Evolutionary conservation across 2,797 vertebrate genomes (phyloP), one percentile per base, ranked within the genome.

Genomic region (Lepilemur ruficaudatus): DNA sequence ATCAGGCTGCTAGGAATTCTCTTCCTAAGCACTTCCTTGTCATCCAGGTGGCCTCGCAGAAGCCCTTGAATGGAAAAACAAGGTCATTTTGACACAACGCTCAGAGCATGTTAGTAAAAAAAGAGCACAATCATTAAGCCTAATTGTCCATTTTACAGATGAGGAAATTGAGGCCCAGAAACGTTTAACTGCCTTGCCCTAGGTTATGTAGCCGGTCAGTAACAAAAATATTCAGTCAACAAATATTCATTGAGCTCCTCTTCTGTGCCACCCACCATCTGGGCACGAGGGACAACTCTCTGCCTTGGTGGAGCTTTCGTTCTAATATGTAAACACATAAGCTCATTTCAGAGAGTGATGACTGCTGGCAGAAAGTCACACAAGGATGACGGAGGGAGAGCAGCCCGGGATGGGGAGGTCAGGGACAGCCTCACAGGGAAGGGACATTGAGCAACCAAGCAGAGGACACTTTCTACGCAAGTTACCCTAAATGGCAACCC

Each of bases 71-170:
- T 85, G 7, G 75, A 41, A 86, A 89, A 96, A 95, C 75, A 83
- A 85, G 63, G 79, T 79, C 65, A 43, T 38, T 84, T 70, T 65
- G 85, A 59, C 15, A 35, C 72, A 55, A 65, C 22, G 32, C 69
- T 83, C 83, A 88, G 41, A 52, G 80, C 17, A 0, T 28, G n/a
- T 10, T 43, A 20, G 87, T 85, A 41, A 38, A 48, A 70, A 72
- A 59, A 43, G 5, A 52, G 48, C n/a, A 9, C 38, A 50, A 35
- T 82, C 38, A 92, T 91, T 75, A 67, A 72, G 35, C 57, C 17
- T 91, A 94, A 90, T 81, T 50, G 38, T 69, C 79, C 95, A 87
- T 96, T 96, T 95, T 92, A 92, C 94, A 95, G 86, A 70, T 50
- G 89, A 93, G 86, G 76, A 91, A 89, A 83, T 48, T 52, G 70